Conservation (phyloP, 2,797 vertebrate genomes). For the Botia kubotai region DNA sequence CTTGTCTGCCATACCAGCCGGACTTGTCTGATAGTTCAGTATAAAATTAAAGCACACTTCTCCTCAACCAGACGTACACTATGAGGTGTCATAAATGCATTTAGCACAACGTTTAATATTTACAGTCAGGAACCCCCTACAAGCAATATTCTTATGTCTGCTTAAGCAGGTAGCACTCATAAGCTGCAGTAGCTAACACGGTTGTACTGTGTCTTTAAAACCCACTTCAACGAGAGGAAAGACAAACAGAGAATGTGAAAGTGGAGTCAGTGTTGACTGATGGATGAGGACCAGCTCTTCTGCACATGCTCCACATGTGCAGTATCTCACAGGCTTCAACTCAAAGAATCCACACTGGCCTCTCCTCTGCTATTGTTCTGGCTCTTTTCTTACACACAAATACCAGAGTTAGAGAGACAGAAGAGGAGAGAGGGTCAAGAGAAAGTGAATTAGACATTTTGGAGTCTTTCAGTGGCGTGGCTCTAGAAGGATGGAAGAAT, state of each 20-base stretch:
- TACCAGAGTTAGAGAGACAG: conserved; percentile 50
- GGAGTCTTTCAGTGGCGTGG: conserved; percentile 66
- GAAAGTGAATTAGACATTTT: conserved; percentile 69
- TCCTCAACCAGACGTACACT: no score
- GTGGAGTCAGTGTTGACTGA: conserved; percentile 46
- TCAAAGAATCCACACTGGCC: conserved; percentile 74
- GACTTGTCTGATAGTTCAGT: no score
- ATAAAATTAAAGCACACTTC: no score
- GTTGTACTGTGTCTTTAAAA: neutral
- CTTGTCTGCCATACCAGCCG: no score
- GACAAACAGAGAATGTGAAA: neutral
- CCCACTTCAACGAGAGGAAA: neutral
- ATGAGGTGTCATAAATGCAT: no score
- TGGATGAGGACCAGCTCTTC: conserved; percentile 66
- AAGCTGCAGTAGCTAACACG: neutral
- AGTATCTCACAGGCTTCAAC: conserved; percentile 63
- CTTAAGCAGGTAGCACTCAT: neutral
- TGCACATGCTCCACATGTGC: conserved; percentile 77
- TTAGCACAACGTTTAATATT: no score
- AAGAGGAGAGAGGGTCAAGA: conserved; percentile 48
- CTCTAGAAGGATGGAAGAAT: conserved; percentile 65
- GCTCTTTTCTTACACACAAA: conserved; percentile 66
- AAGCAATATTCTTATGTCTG: neutral
- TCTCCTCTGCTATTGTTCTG: conserved; percentile 71
- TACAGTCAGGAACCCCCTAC: no score